phyloP scores from a whole-genome alignment of 2,888 invertebrate genomes.

The Ophion slaviceki region DNA sequence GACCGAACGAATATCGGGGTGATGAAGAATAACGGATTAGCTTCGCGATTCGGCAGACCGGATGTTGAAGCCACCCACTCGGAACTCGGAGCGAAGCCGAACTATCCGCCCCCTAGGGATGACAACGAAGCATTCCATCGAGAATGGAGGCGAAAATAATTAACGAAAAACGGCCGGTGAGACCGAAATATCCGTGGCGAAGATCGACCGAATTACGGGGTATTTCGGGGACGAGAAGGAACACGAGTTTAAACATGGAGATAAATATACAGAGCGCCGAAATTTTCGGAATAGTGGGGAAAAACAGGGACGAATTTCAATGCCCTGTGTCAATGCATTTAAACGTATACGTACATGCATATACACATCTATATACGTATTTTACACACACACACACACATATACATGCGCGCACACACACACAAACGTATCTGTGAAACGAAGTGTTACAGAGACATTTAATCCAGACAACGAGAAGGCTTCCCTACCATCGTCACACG shows the following conservation, averaged over 20 bases:
- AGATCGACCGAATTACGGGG: not conserved
- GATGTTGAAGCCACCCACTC: not conserved
- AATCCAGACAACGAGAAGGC: slow-evolving; percentile 38
- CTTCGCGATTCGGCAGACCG: not conserved
- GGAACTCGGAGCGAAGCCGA: not conserved
- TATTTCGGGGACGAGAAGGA: not conserved
- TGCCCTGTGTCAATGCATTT: slow-evolving; percentile 51
- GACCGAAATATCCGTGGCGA: not conserved
- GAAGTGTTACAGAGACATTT: slow-evolving; percentile 17
- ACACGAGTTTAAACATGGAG: not conserved
- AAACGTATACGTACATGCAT: slow-evolving; percentile 23
- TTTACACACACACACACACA: not conserved
- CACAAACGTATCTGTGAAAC: slow-evolving; percentile 12
- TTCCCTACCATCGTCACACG: slow-evolving; percentile 27
- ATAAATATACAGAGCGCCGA: not conserved
- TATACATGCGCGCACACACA: not conserved
- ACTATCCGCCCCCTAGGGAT: not conserved
- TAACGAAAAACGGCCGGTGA: not conserved
- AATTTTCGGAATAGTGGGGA: not conserved
- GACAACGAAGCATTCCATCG: not conserved
- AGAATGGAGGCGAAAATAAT: slow-evolving; percentile 29
- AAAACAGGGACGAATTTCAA: not conserved
- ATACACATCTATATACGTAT: slow-evolving; percentile 14
- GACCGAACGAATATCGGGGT: not conserved
- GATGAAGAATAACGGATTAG: not conserved